Conservation (phyloP, 23 tunicate species). For the Phallusia fumigata region DNA sequence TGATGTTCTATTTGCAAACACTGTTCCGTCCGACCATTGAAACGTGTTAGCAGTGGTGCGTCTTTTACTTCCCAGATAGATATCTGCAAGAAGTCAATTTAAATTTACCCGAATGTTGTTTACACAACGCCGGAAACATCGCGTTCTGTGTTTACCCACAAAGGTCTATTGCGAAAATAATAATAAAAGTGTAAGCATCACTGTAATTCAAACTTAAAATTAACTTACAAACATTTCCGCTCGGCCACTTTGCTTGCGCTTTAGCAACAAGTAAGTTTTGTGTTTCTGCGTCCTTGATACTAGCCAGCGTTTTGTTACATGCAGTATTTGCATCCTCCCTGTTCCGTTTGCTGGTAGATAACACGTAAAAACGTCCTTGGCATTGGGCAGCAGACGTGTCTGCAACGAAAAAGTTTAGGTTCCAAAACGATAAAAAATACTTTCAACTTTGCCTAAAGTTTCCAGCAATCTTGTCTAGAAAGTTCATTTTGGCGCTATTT, state of each 20-base stretch:
- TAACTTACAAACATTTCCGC: conserved; percentile 2
- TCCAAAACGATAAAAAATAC: too few relatives aligned
- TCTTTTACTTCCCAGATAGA: neutral
- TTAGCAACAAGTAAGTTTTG: neutral
- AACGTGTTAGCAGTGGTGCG: neutral
- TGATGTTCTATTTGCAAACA: neutral
- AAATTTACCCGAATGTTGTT: too few relatives aligned
- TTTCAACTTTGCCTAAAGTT: too few relatives aligned
- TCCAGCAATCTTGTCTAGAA: too few relatives aligned
- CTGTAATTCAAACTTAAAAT: neutral
- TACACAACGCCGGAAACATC: too few relatives aligned
- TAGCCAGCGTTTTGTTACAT: neutral
- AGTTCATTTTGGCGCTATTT: too few relatives aligned
- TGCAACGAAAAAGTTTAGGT: neutral
- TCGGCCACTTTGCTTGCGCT: neutral
- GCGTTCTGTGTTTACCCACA: too few relatives aligned
- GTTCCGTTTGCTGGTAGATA: neutral
- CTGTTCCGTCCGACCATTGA: neutral
- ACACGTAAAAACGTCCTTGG: neutral
- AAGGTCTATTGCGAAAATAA: neutral
- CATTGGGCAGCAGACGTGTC: neutral
- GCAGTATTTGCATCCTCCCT: neutral
- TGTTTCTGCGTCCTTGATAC: neutral
- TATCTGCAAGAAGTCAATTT: neutral
- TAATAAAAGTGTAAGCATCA: neutral